A percentile compares a stretch with the other conserved stretches of the same genome.
Conservation (phyloP, 1,140 invertebrate species). For the Drosophila repleta region DNA sequence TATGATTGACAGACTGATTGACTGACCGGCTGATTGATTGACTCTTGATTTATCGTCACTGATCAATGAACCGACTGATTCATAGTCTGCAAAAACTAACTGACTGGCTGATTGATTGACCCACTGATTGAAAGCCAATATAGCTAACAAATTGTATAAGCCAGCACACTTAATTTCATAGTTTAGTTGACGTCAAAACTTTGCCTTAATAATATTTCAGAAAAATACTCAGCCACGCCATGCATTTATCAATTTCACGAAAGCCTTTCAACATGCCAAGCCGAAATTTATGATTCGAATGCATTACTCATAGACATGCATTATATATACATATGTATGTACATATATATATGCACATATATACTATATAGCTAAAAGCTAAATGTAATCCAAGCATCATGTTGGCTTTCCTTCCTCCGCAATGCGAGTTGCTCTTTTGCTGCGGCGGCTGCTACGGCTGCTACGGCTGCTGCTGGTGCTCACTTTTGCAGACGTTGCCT, state of each 20-base stretch:
- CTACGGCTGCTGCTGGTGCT: slow-evolving; percentile 1
- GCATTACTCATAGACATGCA: slow-evolving; percentile 3
- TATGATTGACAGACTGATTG: too few relatives aligned
- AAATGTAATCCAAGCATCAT: slow-evolving; percentile 24
- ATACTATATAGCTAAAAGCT: slow-evolving; percentile 1
- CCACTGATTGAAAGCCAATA: neutral
- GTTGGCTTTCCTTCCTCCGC: slow-evolving; percentile 12
- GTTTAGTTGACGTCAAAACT: too few relatives aligned
- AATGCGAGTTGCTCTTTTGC: slow-evolving; percentile 7
- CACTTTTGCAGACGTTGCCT: slow-evolving; percentile 12
- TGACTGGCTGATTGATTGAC: neutral
- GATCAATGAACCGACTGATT: neutral
- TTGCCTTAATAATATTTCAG: too few relatives aligned
- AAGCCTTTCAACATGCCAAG: slow-evolving; percentile 17
- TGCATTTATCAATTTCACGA: slow-evolving; percentile 30
- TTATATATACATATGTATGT: neutral
- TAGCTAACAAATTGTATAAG: too few relatives aligned
- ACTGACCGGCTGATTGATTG: too few relatives aligned
- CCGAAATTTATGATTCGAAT: slow-evolving; percentile 1
- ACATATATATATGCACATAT: neutral
- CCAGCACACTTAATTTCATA: too few relatives aligned
- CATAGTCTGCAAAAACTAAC: neutral
- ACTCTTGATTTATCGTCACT: too few relatives aligned
- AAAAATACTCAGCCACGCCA: neutral
- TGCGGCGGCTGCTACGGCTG: neutral